Evolutionary conservation across 2,888 invertebrate genomes (phyloP).

Genomic region (Lamellibrachia satsuma): DNA sequence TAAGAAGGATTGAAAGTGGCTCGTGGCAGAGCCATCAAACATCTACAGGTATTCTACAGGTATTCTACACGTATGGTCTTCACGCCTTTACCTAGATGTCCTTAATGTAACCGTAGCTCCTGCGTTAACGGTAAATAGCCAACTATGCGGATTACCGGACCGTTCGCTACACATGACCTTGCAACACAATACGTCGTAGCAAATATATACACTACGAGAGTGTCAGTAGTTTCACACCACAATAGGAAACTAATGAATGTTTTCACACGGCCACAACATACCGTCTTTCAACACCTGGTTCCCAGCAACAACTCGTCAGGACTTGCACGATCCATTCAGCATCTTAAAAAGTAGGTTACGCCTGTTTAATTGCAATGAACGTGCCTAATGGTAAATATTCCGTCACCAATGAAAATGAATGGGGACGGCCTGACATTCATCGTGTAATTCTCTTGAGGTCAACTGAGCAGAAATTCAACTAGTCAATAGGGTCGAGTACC

Average conservation of each 20-base stretch:
- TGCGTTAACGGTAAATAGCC: neutral
- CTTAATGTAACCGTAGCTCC: neutral
- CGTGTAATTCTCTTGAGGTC: neutral
- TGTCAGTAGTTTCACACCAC: neutral
- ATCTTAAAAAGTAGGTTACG: neutral
- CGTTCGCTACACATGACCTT: neutral
- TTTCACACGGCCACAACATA: neutral
- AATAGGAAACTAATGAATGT: neutral
- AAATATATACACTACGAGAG: neutral
- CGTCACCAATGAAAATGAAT: neutral
- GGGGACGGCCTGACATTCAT: neutral
- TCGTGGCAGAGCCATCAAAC: too few species aligned
- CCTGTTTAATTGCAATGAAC: too few species aligned
- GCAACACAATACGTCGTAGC: neutral
- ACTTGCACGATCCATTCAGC: neutral
- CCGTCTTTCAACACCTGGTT: neutral
- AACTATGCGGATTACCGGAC: neutral
- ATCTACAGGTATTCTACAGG: too few species aligned
- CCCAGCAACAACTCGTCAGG: neutral
- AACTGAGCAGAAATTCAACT: neutral
- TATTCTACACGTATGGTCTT: neutral
- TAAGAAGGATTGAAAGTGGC: too few species aligned
- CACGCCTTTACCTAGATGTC: neutral
- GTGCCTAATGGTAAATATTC: neutral
- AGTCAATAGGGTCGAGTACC: constrained; percentile 2